Evolutionary conservation across 1,140 invertebrate species (phyloP).

Genomic region (Lepidotrigona ventralis): DNA sequence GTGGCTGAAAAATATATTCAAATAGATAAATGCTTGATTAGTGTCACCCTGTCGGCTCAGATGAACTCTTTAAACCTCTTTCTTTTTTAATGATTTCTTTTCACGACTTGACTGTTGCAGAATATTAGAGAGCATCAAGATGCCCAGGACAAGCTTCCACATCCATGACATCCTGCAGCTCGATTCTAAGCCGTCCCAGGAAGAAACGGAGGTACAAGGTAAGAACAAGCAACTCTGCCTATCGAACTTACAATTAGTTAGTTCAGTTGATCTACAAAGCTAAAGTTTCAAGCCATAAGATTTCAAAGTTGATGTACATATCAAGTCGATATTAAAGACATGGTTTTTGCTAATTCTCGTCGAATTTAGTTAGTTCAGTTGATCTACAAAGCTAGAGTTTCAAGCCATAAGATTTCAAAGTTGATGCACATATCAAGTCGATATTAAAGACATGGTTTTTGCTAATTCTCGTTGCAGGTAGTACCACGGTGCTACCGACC

Average conservation of each 20-base stretch:
- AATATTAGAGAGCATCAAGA: constrained; percentile 81
- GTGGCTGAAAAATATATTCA: neutral
- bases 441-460: constrained; percentile 3
- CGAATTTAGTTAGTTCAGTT: neutral
- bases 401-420: too few relatives aligned
- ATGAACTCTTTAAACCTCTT: neutral
- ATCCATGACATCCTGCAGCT: constrained; percentile 88
- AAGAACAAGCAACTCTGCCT: neutral
- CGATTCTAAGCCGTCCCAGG: constrained; percentile 74
- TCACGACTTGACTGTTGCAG: constrained; percentile 70
- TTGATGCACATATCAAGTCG: neutral
- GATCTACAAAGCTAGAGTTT: too few relatives aligned
- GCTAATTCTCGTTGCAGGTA: constrained; percentile 61
- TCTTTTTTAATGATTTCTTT: neutral
- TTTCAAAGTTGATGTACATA: too few relatives aligned
- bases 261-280: too few relatives aligned
- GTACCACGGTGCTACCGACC: constrained; percentile 70
- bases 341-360: constrained; percentile 32
- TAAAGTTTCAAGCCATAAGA: too few relatives aligned
- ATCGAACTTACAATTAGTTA: constrained; percentile 17
- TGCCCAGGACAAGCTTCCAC: constrained; percentile 85
- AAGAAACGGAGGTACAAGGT: constrained; percentile 73
- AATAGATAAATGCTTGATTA: neutral
- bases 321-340: neutral
- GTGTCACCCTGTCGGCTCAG: neutral